Evolutionary conservation across 2,113 vertebrate genomes (phyloP), one percentile per base, ranked within the genome.

Genomic region (Indri indri): DNA sequence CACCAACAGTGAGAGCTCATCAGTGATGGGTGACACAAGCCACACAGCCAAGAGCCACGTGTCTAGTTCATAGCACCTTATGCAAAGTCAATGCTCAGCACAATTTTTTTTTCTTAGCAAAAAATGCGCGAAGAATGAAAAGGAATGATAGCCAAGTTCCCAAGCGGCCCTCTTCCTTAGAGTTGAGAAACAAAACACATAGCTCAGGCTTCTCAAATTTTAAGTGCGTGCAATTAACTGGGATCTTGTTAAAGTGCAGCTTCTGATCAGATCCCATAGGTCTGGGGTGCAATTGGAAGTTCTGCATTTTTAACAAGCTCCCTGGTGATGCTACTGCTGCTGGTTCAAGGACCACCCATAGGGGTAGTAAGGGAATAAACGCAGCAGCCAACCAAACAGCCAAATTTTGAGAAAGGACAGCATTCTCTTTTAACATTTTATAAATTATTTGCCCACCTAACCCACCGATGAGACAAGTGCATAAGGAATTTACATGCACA

Each of bases 161-260:
- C 50, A 74, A 76, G 74, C 45, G 30, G 45, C 50, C 23, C 8
- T 86, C 10, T 77, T 92, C 11, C 22, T 54, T 77, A 40, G 20
- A 70, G 57, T 4, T 47, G 89, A 91, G 52, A 95, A 83, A 66
- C 40, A 91, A 88, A 92, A 70, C 18, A 23, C 37, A 18, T 10
- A 89, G 61, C 40, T 91, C 16, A 71, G 30, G 11, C 23, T 92
- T 97, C 27, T 87, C 52, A 88, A 8, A 71, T 59, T 90, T 96
- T 88, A 66, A 32, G 4, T 22, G 18, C 27, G 25, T 66, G 4
- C 18, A 74, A 50, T 77, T 79, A 90, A n/a, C 12, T 3, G 4
- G 25, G 45, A 70, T 50, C 52, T 91, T 91, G 20, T 88, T 83
- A 61, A 86, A 90, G 42, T 45, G 20, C 74, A 54, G n/a, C n/a